These are phyloP conservation scores for Mythimna loreyi DNA, from an alignment of 2,888 invertebrate genomes.

Conservation along the genomic window DNA sequence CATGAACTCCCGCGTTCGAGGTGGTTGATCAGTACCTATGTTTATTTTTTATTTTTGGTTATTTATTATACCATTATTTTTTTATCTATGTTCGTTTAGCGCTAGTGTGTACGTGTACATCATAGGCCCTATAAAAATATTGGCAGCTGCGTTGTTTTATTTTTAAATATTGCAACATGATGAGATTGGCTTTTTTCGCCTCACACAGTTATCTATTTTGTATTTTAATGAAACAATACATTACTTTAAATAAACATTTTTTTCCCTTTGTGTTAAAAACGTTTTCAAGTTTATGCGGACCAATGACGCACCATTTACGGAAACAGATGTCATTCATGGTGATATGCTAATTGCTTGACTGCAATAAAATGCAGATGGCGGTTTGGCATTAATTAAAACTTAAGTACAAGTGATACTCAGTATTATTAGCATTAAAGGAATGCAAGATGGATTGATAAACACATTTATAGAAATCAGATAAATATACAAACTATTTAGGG, in stretches of 20 bases:
- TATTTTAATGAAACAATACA: too few species aligned
- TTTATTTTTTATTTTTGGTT: too few species aligned
- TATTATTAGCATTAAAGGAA: constrained; percentile 25
- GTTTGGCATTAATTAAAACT: constrained; percentile 42
- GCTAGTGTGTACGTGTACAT: too few species aligned
- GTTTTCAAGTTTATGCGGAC: constrained; percentile 29
- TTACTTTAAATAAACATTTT: too few species aligned
- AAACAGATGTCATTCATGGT: constrained; percentile 31
- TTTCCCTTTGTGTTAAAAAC: neutral
- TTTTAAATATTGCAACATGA: too few species aligned
- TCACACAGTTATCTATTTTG: too few species aligned
- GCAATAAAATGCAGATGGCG: constrained; percentile 53
- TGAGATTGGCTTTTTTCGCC: too few species aligned
- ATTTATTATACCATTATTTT: too few species aligned
- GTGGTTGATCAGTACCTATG: too few species aligned
- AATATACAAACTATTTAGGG: constrained; percentile 10
- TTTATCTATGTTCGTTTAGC: too few species aligned
- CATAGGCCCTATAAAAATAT: too few species aligned
- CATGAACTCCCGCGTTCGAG: neutral
- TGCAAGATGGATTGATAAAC: constrained; percentile 20
- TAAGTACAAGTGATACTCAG: constrained; percentile 17
- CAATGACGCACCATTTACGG: constrained; percentile 34
- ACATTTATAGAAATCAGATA: constrained; percentile 24
- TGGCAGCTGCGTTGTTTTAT: too few species aligned
- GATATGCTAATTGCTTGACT: constrained; percentile 45